A percentile compares a stretch with the other conserved stretches of the same genome.
Conservation (phyloP, 1,140 invertebrate species). For the Apis laboriosa region DNA sequence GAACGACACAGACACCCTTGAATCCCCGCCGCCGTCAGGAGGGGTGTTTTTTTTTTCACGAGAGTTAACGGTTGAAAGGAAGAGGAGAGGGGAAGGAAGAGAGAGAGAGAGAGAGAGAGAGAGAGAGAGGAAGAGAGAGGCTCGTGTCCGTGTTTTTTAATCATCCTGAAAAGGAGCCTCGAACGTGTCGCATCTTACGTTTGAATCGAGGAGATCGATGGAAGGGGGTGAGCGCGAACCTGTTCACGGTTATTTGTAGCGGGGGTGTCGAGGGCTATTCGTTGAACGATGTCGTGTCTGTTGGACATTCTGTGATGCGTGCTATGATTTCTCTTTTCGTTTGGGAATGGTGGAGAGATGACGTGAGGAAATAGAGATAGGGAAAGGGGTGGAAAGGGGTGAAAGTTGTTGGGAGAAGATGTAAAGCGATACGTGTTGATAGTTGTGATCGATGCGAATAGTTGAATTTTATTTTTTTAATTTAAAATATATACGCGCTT, state of each 20-base stretch:
- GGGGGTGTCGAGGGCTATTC: constrained; percentile 2
- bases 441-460: neutral
- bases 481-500: no score
- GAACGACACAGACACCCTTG: constrained; percentile 42
- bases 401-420: neutral
- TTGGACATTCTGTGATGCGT: neutral
- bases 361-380: neutral
- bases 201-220: constrained; percentile 13
- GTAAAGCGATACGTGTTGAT: neutral
- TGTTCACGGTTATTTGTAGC: constrained; percentile 23
- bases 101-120: neutral
- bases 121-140: neutral
- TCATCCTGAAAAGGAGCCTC: constrained; percentile 44
- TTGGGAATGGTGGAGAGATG: neutral
- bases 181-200: constrained; percentile 30
- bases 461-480: no score
- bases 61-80: neutral
- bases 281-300: neutral
- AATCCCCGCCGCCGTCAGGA: neutral
- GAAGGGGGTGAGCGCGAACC: constrained; percentile 8
- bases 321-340: neutral
- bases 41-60: neutral
- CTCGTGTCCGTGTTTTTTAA: constrained; percentile 54
- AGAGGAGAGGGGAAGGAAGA: neutral
- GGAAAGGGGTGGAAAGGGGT: neutral